phyloP scores from a whole-genome alignment of 1,140 invertebrate species.

The Brachionus rotundiformis region DNA sequence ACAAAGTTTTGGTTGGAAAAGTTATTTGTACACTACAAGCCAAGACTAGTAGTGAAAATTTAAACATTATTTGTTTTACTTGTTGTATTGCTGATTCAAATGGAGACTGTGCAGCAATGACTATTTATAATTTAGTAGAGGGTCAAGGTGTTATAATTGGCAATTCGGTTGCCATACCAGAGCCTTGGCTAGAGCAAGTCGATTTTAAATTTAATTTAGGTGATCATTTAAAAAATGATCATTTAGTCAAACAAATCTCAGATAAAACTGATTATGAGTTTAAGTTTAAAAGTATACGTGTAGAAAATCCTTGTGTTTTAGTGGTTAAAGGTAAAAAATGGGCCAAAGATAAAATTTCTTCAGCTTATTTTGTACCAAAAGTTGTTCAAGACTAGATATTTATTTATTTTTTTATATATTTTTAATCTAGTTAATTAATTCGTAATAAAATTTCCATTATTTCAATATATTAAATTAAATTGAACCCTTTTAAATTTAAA shows the following conservation, averaged over 20 bases:
- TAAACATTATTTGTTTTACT: slow-evolving; percentile 70
- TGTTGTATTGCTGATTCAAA: slow-evolving; percentile 78
- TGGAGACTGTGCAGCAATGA: slow-evolving; percentile 73
- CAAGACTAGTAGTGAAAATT: slow-evolving; percentile 71
- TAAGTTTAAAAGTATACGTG: slow-evolving; percentile 70
- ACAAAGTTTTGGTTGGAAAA: slow-evolving; percentile 74
- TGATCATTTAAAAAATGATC: slow-evolving; percentile 71
- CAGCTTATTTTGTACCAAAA: slow-evolving; percentile 55
- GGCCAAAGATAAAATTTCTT: slow-evolving; percentile 71
- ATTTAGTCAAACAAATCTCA: slow-evolving; percentile 72
- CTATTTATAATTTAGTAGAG: slow-evolving; percentile 79
- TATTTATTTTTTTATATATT: not conserved
- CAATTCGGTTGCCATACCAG: slow-evolving; percentile 77
- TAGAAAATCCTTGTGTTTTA: slow-evolving; percentile 74
- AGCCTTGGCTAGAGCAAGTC: slow-evolving; percentile 72
- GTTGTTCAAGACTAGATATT: slow-evolving; percentile 33
- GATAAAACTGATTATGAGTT: slow-evolving; percentile 68
- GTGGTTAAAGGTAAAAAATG: slow-evolving; percentile 76
- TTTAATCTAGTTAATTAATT: not conserved
- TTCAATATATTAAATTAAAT: not conserved
- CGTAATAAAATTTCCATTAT: not conserved
- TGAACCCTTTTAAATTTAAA: too few species aligned
- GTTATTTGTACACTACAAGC: slow-evolving; percentile 78
- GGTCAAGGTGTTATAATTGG: slow-evolving; percentile 80
- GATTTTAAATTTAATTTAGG: slow-evolving; percentile 71